phyloP scores from a whole-genome alignment of 2,797 vertebrate species.

The Enteromius mattozi region DNA sequence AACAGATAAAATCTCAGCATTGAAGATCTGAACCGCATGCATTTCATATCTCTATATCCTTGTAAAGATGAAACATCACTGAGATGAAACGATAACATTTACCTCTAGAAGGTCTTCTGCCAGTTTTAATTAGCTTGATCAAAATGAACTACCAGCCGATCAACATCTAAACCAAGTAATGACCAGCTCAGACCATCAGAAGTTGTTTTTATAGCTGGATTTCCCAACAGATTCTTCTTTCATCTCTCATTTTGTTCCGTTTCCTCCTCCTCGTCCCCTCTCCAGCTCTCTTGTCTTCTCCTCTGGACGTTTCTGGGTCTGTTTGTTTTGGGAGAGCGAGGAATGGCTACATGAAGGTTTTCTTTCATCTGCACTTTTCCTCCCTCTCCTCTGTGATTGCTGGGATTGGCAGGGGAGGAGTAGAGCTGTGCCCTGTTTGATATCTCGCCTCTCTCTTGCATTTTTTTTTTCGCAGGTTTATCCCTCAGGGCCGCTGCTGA shows the following conservation, averaged over 20 bases:
- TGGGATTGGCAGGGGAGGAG: constrained; percentile 58
- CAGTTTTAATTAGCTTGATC: neutral
- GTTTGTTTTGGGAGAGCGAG: constrained; percentile 30
- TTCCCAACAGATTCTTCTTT: neutral
- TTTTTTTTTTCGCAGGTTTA: constrained; percentile 61
- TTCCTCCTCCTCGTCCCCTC: neutral
- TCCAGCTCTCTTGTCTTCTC: constrained; percentile 28
- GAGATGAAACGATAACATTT: neutral
- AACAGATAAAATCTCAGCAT: neutral
- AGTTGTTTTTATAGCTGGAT: too few species aligned
- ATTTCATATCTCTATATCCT: neutral
- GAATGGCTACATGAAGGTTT: constrained; percentile 48
- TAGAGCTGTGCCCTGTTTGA: constrained; percentile 60
- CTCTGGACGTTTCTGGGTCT: constrained; percentile 34
- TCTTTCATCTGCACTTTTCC: constrained; percentile 56
- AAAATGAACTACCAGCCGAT: neutral
- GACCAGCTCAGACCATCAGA: neutral
- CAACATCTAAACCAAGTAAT: neutral
- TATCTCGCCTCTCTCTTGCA: constrained; percentile 40
- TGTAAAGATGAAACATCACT: neutral
- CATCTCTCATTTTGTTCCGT: neutral
- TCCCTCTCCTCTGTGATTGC: constrained; percentile 53
- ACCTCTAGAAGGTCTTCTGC: neutral
- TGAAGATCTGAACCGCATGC: neutral
- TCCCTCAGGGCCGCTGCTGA: constrained; percentile 74